Base-by-base conservation (phyloP, 1,140 invertebrate species). In the Argopecten irradians region DNA sequence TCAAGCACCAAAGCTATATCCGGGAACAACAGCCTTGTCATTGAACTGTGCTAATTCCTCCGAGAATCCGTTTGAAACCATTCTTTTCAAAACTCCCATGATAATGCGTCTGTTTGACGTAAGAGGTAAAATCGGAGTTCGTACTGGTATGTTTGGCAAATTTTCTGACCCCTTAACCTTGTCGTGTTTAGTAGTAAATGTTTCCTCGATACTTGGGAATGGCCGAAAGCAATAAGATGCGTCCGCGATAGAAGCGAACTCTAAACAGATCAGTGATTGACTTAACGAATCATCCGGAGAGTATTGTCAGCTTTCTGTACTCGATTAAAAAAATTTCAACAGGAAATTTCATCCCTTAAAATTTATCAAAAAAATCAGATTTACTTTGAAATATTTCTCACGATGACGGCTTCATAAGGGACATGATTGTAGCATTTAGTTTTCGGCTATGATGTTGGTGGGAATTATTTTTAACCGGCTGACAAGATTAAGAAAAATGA, bases 181-280 rank as follows among this genome's bases (percentile, higher is more conserved):
- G 5, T 71, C n/a, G 22, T 8, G 55, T 28, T 5, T 28, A n/a
- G 55, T 71, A n/a, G 22, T 71, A 16, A n/a, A n/a, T 71, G 55
- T 71, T 28, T 28, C 55, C 55, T 71, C 55, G 55, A 71, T 71
- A 71, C 55, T 71, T 71, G 55, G 55, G 55, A 71, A 71, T 71
- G 22, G 55, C 55, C 55, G n/a, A 71, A 71, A 71, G 55, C 55
- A 28, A 71, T n/a, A 71, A 71, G 55, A 71, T 71, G n/a, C 5
- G 55, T 71, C 55, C 55, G 28, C 55, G 55, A 71, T 71, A 71
- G 55, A 28, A n/a, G 22, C 5, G 55, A n/a, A 71, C 1, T 28
- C 55, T 71, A 3, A n/a, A 71, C 55, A 28, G 55, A 71, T 71
- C 55, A 71, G 22, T 71, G 55, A 71, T 71, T n/a, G 55, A 71